Base-by-base conservation (phyloP, 2,113 vertebrate genomes). In the Balaeniceps rex region DNA sequence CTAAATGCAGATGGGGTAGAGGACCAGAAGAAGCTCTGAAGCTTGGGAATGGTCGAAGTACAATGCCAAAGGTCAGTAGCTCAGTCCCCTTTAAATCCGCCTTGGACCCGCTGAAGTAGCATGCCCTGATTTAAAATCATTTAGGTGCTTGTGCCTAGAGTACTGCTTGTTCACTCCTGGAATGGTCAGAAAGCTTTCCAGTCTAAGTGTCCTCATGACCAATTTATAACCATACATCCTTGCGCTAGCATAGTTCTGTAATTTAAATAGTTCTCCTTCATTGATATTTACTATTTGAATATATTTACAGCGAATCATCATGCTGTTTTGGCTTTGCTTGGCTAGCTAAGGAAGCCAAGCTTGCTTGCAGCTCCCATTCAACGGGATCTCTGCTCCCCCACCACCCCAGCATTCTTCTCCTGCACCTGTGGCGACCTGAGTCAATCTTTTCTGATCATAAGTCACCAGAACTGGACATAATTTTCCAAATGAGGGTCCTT, bases 401-500 rank as follows among this genome's bases (percentile, higher is more conserved):
- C 8, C 42, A 47, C 24, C 21, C 31, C 57, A n/a, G 12, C 13
- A 31, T 44, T 95, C 52, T 69, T 84, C 44, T 82, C 79, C 74
- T 40, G 87, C 78, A 89, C 81, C 95, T 94, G 69, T 47, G 82
- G 61, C 4, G 12, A 89, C 69, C 81, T 57, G 78, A 96, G 77
- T 93, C 91, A 96, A 61, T 42, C 47, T 79, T 87, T 79, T 93
- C 93, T 91, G 70, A 89, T 47, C 7, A 1, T 64, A 95, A 95
- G 74, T 95, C 91, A 96, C 47, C 81, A 79, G 57, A 89, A 93
- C 6, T 16, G 57, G 85, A 79, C 1, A 4, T 72, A 72, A 69
- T 96, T 96, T 96, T 95, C 91, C 93, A 80, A 82, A 83, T 9
- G 6, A 87, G 23, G 81, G 86, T 87, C 91, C 74, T 89, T 46